Conservation (phyloP, 2,797 vertebrate genomes). For the Crax fasciolata region DNA sequence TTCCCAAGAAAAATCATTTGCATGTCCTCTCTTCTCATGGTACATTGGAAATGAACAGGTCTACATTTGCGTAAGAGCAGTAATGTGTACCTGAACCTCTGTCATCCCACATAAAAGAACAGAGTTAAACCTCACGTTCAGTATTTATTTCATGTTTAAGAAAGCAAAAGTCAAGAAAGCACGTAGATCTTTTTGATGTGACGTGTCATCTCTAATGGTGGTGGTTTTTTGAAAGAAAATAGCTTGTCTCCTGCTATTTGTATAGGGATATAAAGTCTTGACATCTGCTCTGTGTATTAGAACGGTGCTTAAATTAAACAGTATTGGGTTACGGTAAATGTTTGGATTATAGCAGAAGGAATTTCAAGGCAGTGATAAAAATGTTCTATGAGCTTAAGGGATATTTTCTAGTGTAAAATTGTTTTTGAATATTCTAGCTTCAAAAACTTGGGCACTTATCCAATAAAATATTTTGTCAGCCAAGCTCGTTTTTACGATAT, state of each 20-base stretch:
- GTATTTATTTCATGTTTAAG: slow-evolving; percentile 37
- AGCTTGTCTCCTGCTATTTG: background rate
- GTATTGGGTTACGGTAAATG: background rate
- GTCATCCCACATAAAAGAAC: background rate
- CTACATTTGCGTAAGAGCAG: background rate
- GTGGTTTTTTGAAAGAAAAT: background rate
- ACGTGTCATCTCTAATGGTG: background rate
- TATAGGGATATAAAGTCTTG: background rate
- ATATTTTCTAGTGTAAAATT: background rate
- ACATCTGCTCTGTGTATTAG: background rate
- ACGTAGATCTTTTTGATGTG: background rate
- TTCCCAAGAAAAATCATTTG: background rate
- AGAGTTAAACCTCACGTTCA: background rate
- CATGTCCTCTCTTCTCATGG: background rate
- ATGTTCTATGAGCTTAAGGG: background rate
- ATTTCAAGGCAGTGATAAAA: background rate
- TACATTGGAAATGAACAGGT: background rate
- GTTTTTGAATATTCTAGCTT: background rate
- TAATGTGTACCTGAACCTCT: background rate
- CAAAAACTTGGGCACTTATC: background rate
- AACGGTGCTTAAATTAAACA: background rate
- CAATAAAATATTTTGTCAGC: background rate
- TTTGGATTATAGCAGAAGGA: background rate
- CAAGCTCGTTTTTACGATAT: background rate
- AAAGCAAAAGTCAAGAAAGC: slow-evolving; percentile 30